A percentile compares a stretch with the other conserved stretches of the same genome.
These are phyloP conservation scores for Brienomyrus brachyistius DNA, from an alignment of 2,113 vertebrate species.

Conservation along the genomic window DNA sequence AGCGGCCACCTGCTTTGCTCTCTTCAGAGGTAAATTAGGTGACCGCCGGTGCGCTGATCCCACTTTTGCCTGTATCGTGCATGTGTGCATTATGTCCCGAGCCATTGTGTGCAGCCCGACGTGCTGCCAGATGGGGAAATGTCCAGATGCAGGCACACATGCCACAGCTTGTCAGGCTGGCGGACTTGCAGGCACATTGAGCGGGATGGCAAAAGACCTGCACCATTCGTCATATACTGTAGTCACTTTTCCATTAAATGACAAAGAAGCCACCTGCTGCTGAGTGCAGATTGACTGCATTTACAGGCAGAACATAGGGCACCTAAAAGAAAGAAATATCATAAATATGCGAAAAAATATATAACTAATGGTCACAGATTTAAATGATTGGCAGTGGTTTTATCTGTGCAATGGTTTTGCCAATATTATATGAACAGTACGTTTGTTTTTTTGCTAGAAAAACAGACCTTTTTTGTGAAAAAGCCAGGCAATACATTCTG, in stretches of 20 bases:
- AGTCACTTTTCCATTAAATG: neutral
- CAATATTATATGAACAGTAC: neutral
- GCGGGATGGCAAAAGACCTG: neutral
- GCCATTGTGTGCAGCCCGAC: conserved; percentile 10
- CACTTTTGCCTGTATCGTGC: neutral
- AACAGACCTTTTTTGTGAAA: neutral
- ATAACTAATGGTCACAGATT: neutral
- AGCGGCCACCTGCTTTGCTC: neutral
- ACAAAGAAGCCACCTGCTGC: neutral
- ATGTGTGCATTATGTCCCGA: neutral
- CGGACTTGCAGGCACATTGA: neutral
- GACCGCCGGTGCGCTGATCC: neutral
- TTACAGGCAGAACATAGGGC: neutral
- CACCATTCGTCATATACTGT: neutral
- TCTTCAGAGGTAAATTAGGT: neutral
- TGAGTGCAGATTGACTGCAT: neutral
- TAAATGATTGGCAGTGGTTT: neutral
- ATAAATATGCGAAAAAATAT: neutral
- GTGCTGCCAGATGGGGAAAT: neutral
- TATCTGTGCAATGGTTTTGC: neutral
- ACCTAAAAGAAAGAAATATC: neutral
- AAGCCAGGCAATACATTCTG: neutral
- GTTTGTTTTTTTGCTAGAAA: neutral
- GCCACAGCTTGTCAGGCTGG: neutral
- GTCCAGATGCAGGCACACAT: neutral